phyloP scores from a whole-genome alignment of 2,888 invertebrate genomes.

The Apoda limacodes region DNA sequence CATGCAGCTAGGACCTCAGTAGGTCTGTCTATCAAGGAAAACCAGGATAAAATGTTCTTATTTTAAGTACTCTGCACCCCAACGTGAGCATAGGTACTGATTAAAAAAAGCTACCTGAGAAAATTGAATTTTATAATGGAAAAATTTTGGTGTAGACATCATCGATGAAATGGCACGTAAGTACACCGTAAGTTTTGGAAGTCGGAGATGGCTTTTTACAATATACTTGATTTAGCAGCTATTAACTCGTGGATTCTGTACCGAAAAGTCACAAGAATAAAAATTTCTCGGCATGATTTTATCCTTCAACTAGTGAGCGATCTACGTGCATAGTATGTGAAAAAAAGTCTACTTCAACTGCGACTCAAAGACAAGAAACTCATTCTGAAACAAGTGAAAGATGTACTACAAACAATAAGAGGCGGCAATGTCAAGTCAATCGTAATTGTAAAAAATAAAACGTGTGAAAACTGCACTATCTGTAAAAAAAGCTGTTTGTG shows the following conservation, averaged over 20 bases:
- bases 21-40: conserved; percentile 7
- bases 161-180: conserved; percentile 8
- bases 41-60: conserved; percentile 7
- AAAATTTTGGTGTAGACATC: conserved; percentile 8
- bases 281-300: conserved; percentile 6
- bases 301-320: conserved; percentile 3
- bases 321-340: conserved; percentile 3
- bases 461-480: too few species aligned
- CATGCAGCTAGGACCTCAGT: too few species aligned
- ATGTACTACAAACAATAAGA: conserved; percentile 6
- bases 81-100: conserved; percentile 1
- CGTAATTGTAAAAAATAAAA: too few species aligned
- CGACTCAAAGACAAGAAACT: too few species aligned
- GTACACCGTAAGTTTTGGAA: conserved; percentile 4
- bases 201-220: conserved; percentile 9
- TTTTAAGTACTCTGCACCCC: conserved; percentile 3
- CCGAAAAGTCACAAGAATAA: conserved; percentile 7
- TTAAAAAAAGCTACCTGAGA: conserved; percentile 4
- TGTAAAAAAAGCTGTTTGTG: too few species aligned
- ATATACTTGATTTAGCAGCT: conserved; percentile 8
- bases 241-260: conserved; percentile 9
- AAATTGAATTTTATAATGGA: conserved; percentile 7
- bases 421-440: conserved; percentile 4
- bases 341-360: conserved; percentile 2
- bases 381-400: conserved; percentile 6